phyloP scores from a whole-genome alignment of 1,140 invertebrate genomes.

The Calephelis nemesis region DNA sequence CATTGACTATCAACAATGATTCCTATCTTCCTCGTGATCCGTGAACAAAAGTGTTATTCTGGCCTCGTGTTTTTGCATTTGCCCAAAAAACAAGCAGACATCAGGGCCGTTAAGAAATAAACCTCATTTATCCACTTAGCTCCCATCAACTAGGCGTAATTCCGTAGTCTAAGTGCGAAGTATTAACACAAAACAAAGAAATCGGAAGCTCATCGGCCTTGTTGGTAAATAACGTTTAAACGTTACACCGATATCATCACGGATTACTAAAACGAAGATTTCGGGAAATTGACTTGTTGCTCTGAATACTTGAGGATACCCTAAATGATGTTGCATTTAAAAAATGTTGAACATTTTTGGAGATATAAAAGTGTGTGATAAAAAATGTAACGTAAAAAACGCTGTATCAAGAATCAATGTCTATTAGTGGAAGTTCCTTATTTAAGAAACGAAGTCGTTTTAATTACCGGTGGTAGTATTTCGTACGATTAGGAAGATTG shows the following conservation, averaged over 20 bases:
- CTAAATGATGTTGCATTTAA: no score
- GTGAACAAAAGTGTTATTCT: constrained; percentile 43
- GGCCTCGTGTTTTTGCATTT: constrained; percentile 57
- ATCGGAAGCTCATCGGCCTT: constrained; percentile 63
- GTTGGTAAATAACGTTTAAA: constrained; percentile 22
- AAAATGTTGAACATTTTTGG: no score
- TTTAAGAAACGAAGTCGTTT: no score
- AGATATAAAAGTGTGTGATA: no score
- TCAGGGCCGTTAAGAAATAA: constrained; percentile 58
- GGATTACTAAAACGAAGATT: no score
- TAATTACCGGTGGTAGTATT: no score
- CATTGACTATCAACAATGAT: constrained; percentile 13
- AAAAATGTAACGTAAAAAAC: no score
- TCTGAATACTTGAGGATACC: no score
- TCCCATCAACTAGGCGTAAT: constrained; percentile 69
- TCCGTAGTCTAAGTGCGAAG: constrained; percentile 61
- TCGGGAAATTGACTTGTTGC: no score
- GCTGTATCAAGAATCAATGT: no score
- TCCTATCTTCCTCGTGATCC: constrained; percentile 26
- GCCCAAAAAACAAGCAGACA: constrained; percentile 46
- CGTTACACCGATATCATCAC: neutral
- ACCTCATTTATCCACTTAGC: constrained; percentile 63
- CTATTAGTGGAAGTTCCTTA: no score
- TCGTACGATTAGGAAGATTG: no score
- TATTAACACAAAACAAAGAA: constrained; percentile 59